Evolutionary conservation across 35 echinoderm and acorn worm species (phyloP).

Genomic region (Chiridota heheva): DNA sequence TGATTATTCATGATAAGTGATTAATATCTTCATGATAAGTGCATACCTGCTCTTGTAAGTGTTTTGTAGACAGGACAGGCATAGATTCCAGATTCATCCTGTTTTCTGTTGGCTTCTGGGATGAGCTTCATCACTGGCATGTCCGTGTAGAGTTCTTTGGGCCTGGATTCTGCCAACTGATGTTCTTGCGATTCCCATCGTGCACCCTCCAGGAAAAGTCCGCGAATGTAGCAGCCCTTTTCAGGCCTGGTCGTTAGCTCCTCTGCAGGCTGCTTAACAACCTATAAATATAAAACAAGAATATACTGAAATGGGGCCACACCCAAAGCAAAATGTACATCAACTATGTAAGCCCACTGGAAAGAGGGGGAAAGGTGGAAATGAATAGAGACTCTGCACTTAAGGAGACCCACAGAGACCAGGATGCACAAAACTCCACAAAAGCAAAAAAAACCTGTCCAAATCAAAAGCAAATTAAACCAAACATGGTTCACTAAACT

Average conservation of each 20-base stretch:
- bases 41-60: constrained; percentile 89
- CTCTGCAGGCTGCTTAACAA: constrained; percentile 65
- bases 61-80: constrained; percentile 95
- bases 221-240: constrained; percentile 85
- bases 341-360: neutral
- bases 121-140: constrained; percentile 96
- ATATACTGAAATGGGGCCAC: neutral
- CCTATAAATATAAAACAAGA: constrained; percentile 23
- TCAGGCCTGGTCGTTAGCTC: constrained; percentile 76
- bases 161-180: constrained; percentile 78
- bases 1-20: no score
- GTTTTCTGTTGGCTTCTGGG: constrained; percentile 67
- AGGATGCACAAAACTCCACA: neutral
- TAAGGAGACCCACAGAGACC: neutral
- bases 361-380: neutral
- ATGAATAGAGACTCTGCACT: neutral
- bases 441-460: neutral
- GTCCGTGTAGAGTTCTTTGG: constrained; percentile 95
- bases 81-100: constrained; percentile 76
- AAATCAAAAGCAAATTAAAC: neutral
- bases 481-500: no score
- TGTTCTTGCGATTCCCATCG: constrained; percentile 67
- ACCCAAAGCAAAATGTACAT: neutral
- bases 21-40: no score
- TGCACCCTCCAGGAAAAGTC: constrained; percentile 87